Percentiles rank a stretch among this genome's conserved stretches.
phyloP scores from a whole-genome alignment of 2,113 vertebrate genomes.

The Notarius quadriscutis region DNA sequence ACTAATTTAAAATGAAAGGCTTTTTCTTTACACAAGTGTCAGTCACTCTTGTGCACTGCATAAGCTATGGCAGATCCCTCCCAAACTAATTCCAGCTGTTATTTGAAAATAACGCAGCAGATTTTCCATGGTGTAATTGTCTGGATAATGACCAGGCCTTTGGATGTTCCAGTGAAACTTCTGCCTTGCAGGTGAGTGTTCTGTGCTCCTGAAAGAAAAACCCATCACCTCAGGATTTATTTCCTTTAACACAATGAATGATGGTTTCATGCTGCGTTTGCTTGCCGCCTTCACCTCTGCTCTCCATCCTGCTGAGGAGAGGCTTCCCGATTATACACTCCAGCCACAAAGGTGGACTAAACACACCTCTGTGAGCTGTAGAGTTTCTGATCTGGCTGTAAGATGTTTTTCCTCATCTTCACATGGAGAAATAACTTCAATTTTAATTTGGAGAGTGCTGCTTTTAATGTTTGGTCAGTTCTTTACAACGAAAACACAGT shows the following conservation, averaged over 20 bases:
- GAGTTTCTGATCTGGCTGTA: neutral
- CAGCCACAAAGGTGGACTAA: neutral
- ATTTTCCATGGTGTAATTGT: neutral
- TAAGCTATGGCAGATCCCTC: neutral
- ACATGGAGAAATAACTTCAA: neutral
- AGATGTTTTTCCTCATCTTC: neutral
- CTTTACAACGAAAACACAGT: neutral
- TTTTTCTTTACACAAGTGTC: neutral
- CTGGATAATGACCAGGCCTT: neutral
- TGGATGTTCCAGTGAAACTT: neutral
- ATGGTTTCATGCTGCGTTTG: neutral
- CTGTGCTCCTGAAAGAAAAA: neutral
- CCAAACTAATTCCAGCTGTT: neutral
- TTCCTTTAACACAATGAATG: neutral
- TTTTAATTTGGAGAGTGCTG: neutral
- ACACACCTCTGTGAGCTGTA: neutral
- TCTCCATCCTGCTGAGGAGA: neutral
- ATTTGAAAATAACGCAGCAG: neutral
- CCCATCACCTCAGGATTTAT: neutral
- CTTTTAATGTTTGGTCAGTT: neutral
- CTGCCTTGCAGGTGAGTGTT: neutral
- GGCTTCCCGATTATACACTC: neutral
- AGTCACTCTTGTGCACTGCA: neutral
- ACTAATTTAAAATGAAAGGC: neutral
- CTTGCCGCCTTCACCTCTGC: neutral